Evolutionary conservation across 2,113 vertebrate species (phyloP).

Genomic region (Aegotheles bennettii): DNA sequence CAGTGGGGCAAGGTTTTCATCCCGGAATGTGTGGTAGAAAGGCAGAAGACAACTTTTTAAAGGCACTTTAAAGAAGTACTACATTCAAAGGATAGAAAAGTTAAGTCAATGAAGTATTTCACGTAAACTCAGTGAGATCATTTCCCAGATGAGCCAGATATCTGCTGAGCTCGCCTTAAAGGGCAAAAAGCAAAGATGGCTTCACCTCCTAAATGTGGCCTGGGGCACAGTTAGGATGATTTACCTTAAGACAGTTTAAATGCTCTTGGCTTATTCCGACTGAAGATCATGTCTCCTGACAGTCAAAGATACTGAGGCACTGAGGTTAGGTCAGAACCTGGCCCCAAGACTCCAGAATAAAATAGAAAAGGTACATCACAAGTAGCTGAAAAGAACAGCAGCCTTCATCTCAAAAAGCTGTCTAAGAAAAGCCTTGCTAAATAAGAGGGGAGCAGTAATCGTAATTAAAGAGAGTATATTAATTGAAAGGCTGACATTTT

Average conservation of each 20-base stretch:
- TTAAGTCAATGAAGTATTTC: conserved; percentile 13
- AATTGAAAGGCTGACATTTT: background rate
- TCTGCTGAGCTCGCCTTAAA: conserved; percentile 38
- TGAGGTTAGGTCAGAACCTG: background rate
- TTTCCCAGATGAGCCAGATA: conserved; percentile 28
- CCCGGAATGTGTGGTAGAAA: background rate
- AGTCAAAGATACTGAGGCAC: background rate
- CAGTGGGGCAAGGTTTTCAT: background rate
- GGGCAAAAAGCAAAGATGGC: conserved; percentile 14
- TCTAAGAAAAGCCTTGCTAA: background rate
- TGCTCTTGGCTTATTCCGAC: background rate
- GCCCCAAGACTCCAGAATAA: background rate
- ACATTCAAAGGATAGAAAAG: background rate
- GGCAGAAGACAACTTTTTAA: background rate
- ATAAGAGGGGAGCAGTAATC: background rate
- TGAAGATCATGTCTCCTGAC: background rate
- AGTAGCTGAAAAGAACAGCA: background rate
- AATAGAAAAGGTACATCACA: background rate
- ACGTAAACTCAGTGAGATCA: conserved; percentile 33
- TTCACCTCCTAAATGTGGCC: conserved; percentile 35
- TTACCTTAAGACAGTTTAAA: conserved; percentile 37
- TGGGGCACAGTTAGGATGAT: conserved; percentile 36
- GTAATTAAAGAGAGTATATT: background rate
- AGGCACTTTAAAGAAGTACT: background rate
- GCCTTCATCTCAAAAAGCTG: background rate